Base-by-base conservation (phyloP, 2,888 invertebrate species). In the Chymomyza amoena region DNA sequence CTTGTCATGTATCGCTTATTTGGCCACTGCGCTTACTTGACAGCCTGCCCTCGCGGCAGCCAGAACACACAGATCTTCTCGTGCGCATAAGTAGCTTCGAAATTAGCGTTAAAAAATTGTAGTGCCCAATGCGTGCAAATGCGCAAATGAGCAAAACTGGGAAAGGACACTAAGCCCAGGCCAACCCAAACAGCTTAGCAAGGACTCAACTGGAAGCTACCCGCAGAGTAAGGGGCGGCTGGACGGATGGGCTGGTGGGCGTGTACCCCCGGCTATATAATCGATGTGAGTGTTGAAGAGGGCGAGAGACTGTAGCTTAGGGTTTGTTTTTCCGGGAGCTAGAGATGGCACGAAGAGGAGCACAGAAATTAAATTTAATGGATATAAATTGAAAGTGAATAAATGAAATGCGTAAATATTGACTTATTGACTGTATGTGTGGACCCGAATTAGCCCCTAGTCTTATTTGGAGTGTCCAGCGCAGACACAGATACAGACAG, bases 391-490 rank as follows among this genome's bases (percentile, higher is more conserved):
- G 81, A 84, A 88, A 88, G 72, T 84, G 84, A 86, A 74, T 84
- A 78, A 88, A 84, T 86, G 81, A 84, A 84, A 84, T 86, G 84
- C 76, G 84, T 84, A 84, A 86, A 84, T 84, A 88, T 84, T 84
- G 84, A 84, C 88, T 84, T 84, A 76, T 69, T 77, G 76, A 68
- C 68, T 73, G 57, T 75, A 75, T 25, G 63, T 7, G 64, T n/a
- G 7, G 7, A 39, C 32, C 32, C 32, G 32, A 1, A 32, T 60
- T 60, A 60, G 5, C 36, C 16, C 52, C 52, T 9, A 54, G 52
- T 9, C 18, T 18, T 18, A 54, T 18, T 18, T 54, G 0, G 16
- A 16, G 16, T 16, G 16, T 18, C 52, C 52, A 18, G 52, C 52
- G 7, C 16, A 18, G 16, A n/a, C n/a, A n/a, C n/a, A n/a, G n/a